These are phyloP conservation scores for Nasalis larvatus DNA, from an alignment of 2,113 vertebrate genomes.

Conservation along the genomic window DNA sequence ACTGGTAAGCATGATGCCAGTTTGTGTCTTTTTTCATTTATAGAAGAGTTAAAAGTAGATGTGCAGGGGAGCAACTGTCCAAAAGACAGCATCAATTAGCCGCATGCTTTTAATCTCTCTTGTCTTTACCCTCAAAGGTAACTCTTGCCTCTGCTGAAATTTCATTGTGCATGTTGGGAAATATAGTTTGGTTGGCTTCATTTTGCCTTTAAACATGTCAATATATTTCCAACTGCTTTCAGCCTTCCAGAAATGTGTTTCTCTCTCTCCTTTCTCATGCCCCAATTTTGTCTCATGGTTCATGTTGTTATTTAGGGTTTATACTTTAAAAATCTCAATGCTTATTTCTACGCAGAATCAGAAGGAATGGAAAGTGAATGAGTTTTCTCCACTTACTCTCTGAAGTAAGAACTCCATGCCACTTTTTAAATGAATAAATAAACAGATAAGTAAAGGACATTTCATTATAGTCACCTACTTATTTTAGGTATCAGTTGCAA, in stretches of 20 bases:
- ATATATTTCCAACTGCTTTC: neutral
- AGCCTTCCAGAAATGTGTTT: neutral
- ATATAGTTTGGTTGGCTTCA: neutral
- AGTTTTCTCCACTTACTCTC: neutral
- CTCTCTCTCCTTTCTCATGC: neutral
- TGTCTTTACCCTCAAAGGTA: neutral
- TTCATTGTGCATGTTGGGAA: neutral
- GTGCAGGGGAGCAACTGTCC: neutral
- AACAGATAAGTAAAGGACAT: neutral
- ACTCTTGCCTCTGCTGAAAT: neutral
- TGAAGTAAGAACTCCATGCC: neutral
- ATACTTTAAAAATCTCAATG: neutral
- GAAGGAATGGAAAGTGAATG: neutral
- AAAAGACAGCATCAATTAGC: neutral
- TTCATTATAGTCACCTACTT: neutral
- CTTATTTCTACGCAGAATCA: neutral
- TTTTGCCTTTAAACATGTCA: neutral
- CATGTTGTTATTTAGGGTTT: neutral
- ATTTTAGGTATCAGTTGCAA: neutral
- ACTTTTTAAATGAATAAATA: neutral
- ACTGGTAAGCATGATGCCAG: neutral
- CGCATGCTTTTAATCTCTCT: neutral
- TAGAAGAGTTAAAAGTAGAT: neutral
- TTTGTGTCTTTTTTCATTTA: neutral
- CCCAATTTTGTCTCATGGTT: neutral